Conservation (phyloP, 2,797 vertebrate genomes). For the Meda fulgida region DNA sequence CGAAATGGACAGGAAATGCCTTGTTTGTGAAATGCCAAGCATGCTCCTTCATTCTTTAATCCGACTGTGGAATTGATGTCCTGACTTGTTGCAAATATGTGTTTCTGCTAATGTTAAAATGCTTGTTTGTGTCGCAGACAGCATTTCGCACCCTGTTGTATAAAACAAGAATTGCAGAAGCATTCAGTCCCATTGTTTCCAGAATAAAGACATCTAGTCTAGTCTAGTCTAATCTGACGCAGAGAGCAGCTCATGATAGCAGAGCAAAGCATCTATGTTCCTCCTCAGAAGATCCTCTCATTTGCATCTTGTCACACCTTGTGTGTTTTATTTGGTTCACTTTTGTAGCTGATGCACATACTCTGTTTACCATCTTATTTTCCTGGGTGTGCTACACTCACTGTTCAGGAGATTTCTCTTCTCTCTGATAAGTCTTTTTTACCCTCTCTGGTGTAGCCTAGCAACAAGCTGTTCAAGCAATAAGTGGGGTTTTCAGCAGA, state of each 20-base stretch:
- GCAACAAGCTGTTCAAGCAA: conserved; percentile 64
- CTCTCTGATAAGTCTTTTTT: conserved; percentile 64
- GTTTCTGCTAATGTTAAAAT: conserved; percentile 43
- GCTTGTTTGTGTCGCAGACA: conserved; percentile 40
- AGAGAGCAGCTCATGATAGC: neutral
- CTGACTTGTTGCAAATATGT: conserved; percentile 37
- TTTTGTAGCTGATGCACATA: conserved; percentile 56
- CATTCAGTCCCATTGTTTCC: conserved; percentile 31
- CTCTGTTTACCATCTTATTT: conserved; percentile 63
- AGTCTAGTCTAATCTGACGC: neutral
- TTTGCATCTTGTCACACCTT: conserved; percentile 45
- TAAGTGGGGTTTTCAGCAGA: conserved; percentile 62
- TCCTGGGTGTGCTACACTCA: conserved; percentile 53
- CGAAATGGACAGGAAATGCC: conserved; percentile 40
- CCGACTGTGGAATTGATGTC: conserved; percentile 42
- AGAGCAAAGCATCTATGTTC: neutral
- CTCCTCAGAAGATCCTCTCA: conserved; percentile 24
- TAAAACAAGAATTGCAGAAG: neutral
- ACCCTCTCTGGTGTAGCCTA: conserved; percentile 63
- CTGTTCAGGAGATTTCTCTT: conserved; percentile 61
- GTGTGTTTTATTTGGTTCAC: conserved; percentile 52
- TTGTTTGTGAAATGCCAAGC: conserved; percentile 52
- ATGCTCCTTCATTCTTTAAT: conserved; percentile 43
- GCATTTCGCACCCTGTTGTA: neutral
- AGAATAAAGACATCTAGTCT: neutral